phyloP scores from a whole-genome alignment of 2,888 invertebrate species.

The Chloroclysta siterata region DNA sequence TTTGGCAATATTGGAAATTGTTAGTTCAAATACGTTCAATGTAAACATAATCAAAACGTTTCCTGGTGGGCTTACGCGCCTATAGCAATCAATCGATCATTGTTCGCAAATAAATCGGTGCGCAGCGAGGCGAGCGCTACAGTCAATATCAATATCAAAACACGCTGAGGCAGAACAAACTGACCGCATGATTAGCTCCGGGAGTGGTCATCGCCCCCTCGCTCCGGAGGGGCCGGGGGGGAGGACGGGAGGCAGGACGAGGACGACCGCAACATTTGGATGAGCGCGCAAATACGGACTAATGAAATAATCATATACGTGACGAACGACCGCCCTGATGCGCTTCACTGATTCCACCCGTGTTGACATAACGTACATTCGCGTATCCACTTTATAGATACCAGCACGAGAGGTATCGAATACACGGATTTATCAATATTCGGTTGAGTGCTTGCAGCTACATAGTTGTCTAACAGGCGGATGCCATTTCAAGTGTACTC shows the following conservation, averaged over 20 bases:
- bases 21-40: conserved; percentile 70
- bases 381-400: conserved; percentile 40
- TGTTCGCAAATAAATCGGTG: conserved; percentile 84
- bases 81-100: conserved; percentile 83
- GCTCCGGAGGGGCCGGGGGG: conserved; percentile 39
- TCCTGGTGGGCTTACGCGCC: conserved; percentile 74
- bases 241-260: conserved; percentile 39
- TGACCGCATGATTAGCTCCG: conserved; percentile 85
- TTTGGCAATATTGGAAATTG: conserved; percentile 58
- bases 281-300: conserved; percentile 81
- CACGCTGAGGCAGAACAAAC: conserved; percentile 85
- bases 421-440: conserved; percentile 65
- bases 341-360: conserved; percentile 67
- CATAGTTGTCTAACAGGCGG: conserved; percentile 58
- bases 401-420: conserved; percentile 48
- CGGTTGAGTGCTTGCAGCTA: conserved; percentile 61
- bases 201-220: conserved; percentile 79
- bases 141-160: conserved; percentile 85
- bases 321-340: conserved; percentile 68
- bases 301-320: conserved; percentile 85
- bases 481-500: conserved; percentile 63
- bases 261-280: conserved; percentile 73
- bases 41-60: conserved; percentile 83
- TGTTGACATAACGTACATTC: conserved; percentile 62
- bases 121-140: conserved; percentile 79